Evolutionary conservation across 2,113 vertebrate genomes (phyloP).

Genomic region (Egretta garzetta): DNA sequence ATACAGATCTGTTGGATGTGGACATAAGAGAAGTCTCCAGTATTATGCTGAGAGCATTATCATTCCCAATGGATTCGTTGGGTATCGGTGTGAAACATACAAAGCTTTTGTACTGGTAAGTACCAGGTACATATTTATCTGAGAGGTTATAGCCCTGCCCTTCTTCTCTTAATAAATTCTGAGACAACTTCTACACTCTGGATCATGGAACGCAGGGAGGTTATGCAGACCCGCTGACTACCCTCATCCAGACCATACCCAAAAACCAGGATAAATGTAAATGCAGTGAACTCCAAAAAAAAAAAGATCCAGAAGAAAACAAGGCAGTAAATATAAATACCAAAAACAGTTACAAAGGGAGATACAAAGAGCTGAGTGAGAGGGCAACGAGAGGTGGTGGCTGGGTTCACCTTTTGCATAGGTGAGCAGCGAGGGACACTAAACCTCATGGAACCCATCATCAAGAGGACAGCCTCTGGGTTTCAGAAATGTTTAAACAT

Average conservation of each 20-base stretch:
- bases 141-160: not conserved
- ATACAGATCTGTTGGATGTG: constrained; percentile 37
- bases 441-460: not conserved
- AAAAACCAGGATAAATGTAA: not conserved
- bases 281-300: not conserved
- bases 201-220: not conserved
- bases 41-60: constrained; percentile 65
- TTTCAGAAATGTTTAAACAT: not conserved
- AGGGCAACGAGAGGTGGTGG: not conserved
- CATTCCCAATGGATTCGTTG: constrained; percentile 49
- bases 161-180: not conserved
- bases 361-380: not conserved
- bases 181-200: not conserved
- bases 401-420: not conserved
- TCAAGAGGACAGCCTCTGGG: not conserved
- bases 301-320: not conserved
- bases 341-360: not conserved
- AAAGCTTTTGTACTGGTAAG: constrained; percentile 44
- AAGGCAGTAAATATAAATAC: not conserved
- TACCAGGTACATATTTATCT: not conserved
- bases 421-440: not conserved
- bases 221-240: not conserved
- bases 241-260: not conserved
- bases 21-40: constrained; percentile 57
- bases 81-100: constrained; percentile 57